These are phyloP conservation scores for Drosophila cracens DNA, from an alignment of 2,888 invertebrate species.

Conservation along the genomic window DNA sequence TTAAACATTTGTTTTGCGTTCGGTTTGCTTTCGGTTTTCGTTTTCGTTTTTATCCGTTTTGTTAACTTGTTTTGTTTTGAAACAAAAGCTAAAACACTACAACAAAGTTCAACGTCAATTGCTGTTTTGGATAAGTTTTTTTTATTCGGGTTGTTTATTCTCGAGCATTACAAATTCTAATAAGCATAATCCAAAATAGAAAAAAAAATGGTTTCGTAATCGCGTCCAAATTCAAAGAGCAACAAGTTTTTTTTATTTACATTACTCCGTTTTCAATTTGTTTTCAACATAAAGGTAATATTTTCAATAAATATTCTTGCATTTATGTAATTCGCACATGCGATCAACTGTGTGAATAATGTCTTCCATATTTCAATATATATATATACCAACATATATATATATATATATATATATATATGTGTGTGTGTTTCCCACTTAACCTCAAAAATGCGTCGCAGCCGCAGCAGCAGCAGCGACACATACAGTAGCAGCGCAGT, in stretches of 20 bases:
- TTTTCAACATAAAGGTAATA: conserved; percentile 28
- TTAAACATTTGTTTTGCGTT: conserved; percentile 63
- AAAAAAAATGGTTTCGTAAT: conserved; percentile 77
- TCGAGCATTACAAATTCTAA: conserved; percentile 51
- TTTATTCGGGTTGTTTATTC: conserved; percentile 49
- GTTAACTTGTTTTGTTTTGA: conserved; percentile 34
- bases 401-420: not conserved
- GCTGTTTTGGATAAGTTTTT: conserved; percentile 45
- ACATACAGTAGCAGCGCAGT: conserved; percentile 20
- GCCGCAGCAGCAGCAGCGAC: conserved; percentile 4
- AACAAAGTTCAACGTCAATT: conserved; percentile 28
- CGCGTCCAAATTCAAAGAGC: conserved; percentile 41
- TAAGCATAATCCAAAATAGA: conserved; percentile 14
- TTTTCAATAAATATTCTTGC: conserved; percentile 1
- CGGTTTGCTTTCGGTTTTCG: conserved; percentile 61
- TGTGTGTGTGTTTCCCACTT: conserved; percentile 44
- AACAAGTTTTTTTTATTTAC: conserved; percentile 50
- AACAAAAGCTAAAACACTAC: conserved; percentile 27
- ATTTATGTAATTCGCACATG: conserved; percentile 54
- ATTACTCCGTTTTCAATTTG: conserved; percentile 7
- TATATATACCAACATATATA: not conserved
- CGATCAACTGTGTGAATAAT: conserved; percentile 6
- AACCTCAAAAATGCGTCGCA: conserved; percentile 66
- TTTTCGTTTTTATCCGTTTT: conserved; percentile 55
- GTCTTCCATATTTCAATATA: conserved; percentile 27